Base-by-base conservation (phyloP, 2,113 vertebrate genomes). In the Gracilinanus agilis region DNA sequence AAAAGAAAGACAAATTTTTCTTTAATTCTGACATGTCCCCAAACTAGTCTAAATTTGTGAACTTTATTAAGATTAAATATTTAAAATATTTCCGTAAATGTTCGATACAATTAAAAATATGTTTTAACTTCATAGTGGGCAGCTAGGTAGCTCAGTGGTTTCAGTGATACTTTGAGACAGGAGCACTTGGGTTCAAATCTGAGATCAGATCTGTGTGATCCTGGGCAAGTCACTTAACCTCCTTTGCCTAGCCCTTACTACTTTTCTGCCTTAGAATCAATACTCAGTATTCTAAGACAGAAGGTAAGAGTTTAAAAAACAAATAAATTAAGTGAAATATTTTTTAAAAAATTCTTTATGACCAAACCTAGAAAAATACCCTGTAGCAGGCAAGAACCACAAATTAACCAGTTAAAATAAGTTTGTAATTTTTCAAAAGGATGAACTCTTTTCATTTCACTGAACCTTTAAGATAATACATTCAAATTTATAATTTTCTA, bases 71-170 rank as follows among this genome's bases (percentile, higher is more conserved):
- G 34, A 83, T 83, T 23, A n/a, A n/a, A 2, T 0, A 21, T 40
- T 83, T 83, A 83, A 83, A 83, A 83, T 83, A 83, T 83, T 83
- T 83, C 40, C 23, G 5, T 40, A 83, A 96, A 94, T 11, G 88
- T 89, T 95, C 90, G 83, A 3, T 88, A 24, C 49, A 90, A 90
- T 25, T 89, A 89, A 44, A 88, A 89, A 67, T 10, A 29, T 27
- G 1, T 83, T 90, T 88, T 3, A n/a, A 49, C 49, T 49, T 49
- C 5, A 49, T 49, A 49, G 49, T 2, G 49, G 49, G 5, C 49
- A 49, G 49, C 49, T 49, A 49, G 5, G 49, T 49, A 49, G 49
- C 49, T 49, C 49, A 49, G 49, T 49, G 5, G 49, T 49, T 49
- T 49, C 3, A 49, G 49, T 49, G 49, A 49, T 49, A 49, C 49